phyloP scores from a whole-genome alignment of 2,888 invertebrate species.

The Lasioglossum calceatum region DNA sequence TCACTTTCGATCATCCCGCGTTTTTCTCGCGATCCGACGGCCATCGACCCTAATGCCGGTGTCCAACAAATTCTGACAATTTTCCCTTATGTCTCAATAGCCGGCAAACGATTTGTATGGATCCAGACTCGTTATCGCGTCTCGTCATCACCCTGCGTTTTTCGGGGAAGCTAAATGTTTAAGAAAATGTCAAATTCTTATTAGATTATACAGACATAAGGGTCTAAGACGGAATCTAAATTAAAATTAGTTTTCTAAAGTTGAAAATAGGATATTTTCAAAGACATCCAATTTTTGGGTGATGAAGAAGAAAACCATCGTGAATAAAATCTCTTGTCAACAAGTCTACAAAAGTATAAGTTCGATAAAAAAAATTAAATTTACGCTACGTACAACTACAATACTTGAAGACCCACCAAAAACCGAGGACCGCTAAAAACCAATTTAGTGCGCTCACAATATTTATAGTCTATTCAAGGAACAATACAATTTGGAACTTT shows the following conservation, averaged over 20 bases:
- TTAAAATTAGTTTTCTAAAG: no score
- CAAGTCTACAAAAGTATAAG: background rate
- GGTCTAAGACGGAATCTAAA: no score
- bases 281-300: no score
- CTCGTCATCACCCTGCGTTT: background rate
- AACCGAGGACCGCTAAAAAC: background rate
- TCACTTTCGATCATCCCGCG: background rate
- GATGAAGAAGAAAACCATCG: no score
- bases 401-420: background rate
- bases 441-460: background rate
- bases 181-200: background rate
- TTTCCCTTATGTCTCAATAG: background rate
- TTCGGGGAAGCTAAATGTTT: background rate
- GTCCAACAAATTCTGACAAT: background rate
- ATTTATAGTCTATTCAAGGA: background rate
- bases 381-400: background rate
- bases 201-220: no score
- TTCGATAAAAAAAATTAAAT: background rate
- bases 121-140: background rate
- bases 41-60: background rate
- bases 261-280: no score
- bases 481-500: background rate
- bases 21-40: background rate
- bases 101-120: background rate
- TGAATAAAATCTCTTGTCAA: background rate